Base-by-base conservation (phyloP, 2,888 invertebrate species). In the Drymonia ruficornis region DNA sequence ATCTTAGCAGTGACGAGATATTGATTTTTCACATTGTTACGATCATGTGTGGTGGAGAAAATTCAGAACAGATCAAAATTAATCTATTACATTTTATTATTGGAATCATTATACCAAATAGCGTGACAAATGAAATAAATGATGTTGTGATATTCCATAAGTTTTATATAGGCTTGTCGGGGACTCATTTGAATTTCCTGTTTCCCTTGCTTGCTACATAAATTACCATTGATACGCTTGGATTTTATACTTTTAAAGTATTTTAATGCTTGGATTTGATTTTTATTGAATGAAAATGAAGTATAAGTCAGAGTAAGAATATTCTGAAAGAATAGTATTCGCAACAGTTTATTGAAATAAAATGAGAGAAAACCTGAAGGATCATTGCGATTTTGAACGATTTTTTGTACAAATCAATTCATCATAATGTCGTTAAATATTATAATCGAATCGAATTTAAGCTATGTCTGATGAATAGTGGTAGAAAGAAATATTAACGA, bases 71-170 rank as follows among this genome's bases (percentile, higher is more conserved):
- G 13, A 42, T n/a, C 47, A 42, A 47, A 31, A 42, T 47, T 40
- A 13, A 38, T 42, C 34, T 34, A 49, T 13, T 16, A 8, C 31
- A 38, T 46, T 31, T n/a, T 29, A 43, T 23, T 46, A 46, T 46
- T 50, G 18, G 50, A 50, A 16, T 23, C 23, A 23, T 44, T 19
- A 23, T 13, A 19, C 29, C 36, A n/a, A 31, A 43, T 42, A 43
- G 18, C 9, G 13, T 43, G 19, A 28, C 16, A n/a, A 28, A n/a
- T 11, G 15, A 2, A 36, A 36, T 36, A 3, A 23, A 42, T 38
- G 29, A 42, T 55, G 52, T 60, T 56, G 53, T 57, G 55, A 43
- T 53, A 47, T 55, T 42, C n/a, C 36, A 36, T 36, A 36, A n/a
- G 36, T 36, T 36, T 36, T 36, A 3, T 31, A 13, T 7, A 5